These are phyloP conservation scores for Apotomis capreana DNA, from an alignment of 2,888 invertebrate genomes.

Conservation along the genomic window DNA sequence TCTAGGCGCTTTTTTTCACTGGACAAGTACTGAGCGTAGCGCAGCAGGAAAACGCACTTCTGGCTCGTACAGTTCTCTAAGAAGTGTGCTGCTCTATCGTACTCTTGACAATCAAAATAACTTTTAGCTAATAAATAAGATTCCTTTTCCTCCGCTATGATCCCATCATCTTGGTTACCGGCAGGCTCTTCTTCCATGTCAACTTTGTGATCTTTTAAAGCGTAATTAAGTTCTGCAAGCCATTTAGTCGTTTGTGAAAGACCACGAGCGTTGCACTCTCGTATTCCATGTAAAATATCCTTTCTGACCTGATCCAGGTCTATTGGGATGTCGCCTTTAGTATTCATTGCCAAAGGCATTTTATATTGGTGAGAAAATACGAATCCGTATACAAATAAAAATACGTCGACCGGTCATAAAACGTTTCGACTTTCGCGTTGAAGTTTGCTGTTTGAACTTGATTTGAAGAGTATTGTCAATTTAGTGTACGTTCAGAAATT, in stretches of 20 bases:
- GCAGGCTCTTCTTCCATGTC: conserved; percentile 74
- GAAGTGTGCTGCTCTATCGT: conserved; percentile 93
- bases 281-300: conserved; percentile 72
- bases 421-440: not conserved
- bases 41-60: conserved; percentile 91
- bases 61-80: conserved; percentile 87
- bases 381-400: not conserved
- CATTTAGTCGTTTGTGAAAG: conserved; percentile 93
- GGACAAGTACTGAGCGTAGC: conserved; percentile 94
- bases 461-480: not conserved
- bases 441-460: not conserved
- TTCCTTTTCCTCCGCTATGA: conserved; percentile 86
- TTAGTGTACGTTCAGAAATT: too few species aligned
- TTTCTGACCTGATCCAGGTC: conserved; percentile 74
- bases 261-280: conserved; percentile 91
- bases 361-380: conserved; percentile 15
- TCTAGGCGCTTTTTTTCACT: conserved; percentile 95
- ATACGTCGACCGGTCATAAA: conserved; percentile 8
- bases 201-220: conserved; percentile 87
- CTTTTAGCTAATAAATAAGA: conserved; percentile 91
- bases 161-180: conserved; percentile 68
- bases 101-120: conserved; percentile 95
- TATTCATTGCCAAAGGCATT: conserved; percentile 65
- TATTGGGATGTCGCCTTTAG: conserved; percentile 72
- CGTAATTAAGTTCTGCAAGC: conserved; percentile 93